Conservation (phyloP, 2,888 invertebrate species). For the Caenorhabditis sulstoni region DNA sequence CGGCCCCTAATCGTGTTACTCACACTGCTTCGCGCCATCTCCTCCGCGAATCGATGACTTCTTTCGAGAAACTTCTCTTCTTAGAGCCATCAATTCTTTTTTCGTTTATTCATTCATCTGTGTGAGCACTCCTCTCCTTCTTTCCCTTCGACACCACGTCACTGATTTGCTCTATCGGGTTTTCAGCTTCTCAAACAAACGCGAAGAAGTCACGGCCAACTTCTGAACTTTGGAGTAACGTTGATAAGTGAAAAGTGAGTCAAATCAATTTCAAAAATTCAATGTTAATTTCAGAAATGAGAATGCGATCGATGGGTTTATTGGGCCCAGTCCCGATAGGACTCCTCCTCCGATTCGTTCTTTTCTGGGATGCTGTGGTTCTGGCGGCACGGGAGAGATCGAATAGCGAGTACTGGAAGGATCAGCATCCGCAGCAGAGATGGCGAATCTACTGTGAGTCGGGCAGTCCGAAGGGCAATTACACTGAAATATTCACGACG, state of each 20-base stretch:
- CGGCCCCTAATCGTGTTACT: conserved; percentile 54
- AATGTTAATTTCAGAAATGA: background rate
- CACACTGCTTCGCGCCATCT: conserved; percentile 36
- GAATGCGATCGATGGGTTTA: background rate
- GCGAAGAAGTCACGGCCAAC: too few relatives aligned
- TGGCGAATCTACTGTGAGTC: conserved; percentile 61
- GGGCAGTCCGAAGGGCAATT: background rate
- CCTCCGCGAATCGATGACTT: background rate
- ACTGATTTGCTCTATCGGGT: too few relatives aligned
- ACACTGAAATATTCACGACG: conserved; percentile 29
- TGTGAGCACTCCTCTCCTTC: too few relatives aligned
- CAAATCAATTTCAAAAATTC: background rate
- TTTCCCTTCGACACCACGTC: too few relatives aligned
- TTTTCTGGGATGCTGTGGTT: conserved; percentile 39
- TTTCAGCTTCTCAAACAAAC: too few relatives aligned
- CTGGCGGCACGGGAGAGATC: conserved; percentile 33
- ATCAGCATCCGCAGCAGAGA: conserved; percentile 69
- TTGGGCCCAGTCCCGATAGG: conserved; percentile 9
- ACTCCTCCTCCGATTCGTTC: conserved; percentile 34
- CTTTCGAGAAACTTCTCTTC: background rate
- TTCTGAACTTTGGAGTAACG: too few relatives aligned
- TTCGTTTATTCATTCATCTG: too few relatives aligned
- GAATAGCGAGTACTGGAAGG: conserved; percentile 57
- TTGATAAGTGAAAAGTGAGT: too few relatives aligned
- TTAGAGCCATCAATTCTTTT: too few relatives aligned